Base-by-base conservation (phyloP, 2,113 vertebrate genomes). In the Phrynosoma platyrhinos region DNA sequence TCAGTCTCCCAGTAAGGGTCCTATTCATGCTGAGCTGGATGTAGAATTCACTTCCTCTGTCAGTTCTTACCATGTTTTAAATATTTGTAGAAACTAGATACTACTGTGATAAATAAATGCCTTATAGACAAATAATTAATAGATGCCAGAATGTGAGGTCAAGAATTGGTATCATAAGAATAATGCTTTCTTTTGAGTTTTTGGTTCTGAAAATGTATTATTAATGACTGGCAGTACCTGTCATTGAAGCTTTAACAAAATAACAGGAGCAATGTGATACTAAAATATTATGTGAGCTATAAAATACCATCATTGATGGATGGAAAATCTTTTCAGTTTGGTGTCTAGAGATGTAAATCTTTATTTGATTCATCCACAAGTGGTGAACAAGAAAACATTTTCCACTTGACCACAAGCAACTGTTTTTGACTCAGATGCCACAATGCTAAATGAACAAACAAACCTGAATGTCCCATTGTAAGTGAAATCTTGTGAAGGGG, bases 21-120 rank as follows among this genome's bases (percentile, higher is more conserved):
- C 58, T 77, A 10, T n/a, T 82, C 84, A 82, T 77, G 62, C 84
- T 23, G 79, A 86, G 71, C 62, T 64, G 47, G 71, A 77, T 77
- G 79, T 86, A 77, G 71, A 86, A 76, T 71, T 30, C 27, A n/a
- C 71, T 42, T 32, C 79, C 52, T 82, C 72, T 68, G 42, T 76
- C 84, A 82, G 72, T 40, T 55, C 32, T 42, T 75, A 77, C 58
- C 90, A 6, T 32, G 79, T 88, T 92, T 91, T 90, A 85, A 90
- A 32, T 89, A 40, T 47, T 32, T 85, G 55, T 89, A 68, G 13
- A 78, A 68, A 30, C 88, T 84, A 82, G 68, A 78, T 83, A 78
- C 9, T 88, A 68, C 74, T 87, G 85, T 72, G 80, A 90, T 52
- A 89, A 89, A 74, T 3, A 88, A 94, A 91, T 89, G 81, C 25